Base-by-base conservation (phyloP, 2,888 invertebrate species). In the Pseudococcus longispinus region DNA sequence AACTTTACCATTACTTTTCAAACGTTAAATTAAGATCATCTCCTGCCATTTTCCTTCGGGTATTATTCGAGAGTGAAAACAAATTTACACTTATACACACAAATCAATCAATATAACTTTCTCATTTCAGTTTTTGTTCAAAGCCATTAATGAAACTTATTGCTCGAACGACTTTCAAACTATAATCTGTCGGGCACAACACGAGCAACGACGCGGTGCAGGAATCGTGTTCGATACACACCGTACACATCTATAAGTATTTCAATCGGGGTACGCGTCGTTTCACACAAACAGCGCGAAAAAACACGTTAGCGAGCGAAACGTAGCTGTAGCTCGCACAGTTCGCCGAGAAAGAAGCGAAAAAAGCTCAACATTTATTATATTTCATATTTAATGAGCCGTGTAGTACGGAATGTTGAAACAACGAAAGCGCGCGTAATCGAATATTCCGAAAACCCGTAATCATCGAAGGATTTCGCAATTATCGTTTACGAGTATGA, bases 101-200 rank as follows among this genome's bases (percentile, higher is more conserved):
- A 70, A 70, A 70, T 70, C 70, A 70, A 70, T 70, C 70, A 70
- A 70, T 70, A 70, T 70, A 65, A 65, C 65, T 65, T 65, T 65
- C 65, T 65, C 65, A 65, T 65, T 26, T 23, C 26, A 65, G 65
- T 65, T 65, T 65, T 65, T 65, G 65, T 26, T 65, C 65, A 26
- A 65, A 65, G 65, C 26, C 65, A 65, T 65, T 65, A 65, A 65
- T 65, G 65, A 26, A 65, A 65, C 65, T 65, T 65, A 65, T 65
- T 65, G 65, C 65, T 65, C 65, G 65, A 65, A 65, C 65, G 65
- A 65, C 65, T 65, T 65, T 65, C 65, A 65, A 65, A 65, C 65
- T 65, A 65, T 65, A 65, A 65, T 65, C 65, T 65, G 26, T 65
- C 20, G 37, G 37, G 37, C 37, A 32, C 32, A 5, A 9, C 37